Evolutionary conservation across 2,113 vertebrate genomes (phyloP).

Genomic region (Oreochromis niloticus): DNA sequence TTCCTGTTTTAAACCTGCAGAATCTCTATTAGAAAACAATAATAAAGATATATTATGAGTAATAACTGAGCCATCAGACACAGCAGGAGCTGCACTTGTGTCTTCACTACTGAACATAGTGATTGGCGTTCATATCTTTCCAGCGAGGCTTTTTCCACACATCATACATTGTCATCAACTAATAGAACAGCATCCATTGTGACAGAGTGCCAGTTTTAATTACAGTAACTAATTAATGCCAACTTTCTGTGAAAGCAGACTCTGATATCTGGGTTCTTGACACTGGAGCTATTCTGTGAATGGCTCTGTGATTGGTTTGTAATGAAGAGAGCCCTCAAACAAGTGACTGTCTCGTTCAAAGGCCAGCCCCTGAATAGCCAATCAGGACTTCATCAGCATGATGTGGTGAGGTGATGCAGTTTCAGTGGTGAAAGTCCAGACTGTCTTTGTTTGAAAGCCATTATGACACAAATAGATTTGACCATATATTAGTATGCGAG

Average conservation of each 20-base stretch:
- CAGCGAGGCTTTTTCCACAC: not conserved
- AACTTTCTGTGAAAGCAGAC: constrained; percentile 8
- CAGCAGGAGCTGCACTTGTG: not conserved
- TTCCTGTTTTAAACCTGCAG: not conserved
- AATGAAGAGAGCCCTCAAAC: constrained; percentile 53
- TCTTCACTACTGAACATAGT: not conserved
- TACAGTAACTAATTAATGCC: constrained; percentile 34
- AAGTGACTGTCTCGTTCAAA: constrained; percentile 25
- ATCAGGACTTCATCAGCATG: constrained; percentile 24
- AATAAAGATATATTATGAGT: not conserved
- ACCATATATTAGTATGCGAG: not conserved
- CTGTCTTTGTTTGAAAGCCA: not conserved
- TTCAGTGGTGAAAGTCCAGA: not conserved
- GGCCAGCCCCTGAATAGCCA: constrained; percentile 40
- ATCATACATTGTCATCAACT: constrained; percentile 16
- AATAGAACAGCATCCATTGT: constrained; percentile 5
- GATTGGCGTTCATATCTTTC: constrained; percentile 8
- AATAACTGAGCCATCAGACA: not conserved
- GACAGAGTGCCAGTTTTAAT: constrained; percentile 46
- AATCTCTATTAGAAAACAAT: not conserved
- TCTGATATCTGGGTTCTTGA: constrained; percentile 35
- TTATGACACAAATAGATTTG: not conserved
- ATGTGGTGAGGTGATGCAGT: not conserved
- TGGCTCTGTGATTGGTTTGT: constrained; percentile 44
- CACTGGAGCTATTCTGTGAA: constrained; percentile 38